Conservation (phyloP, 2,113 vertebrate genomes). For the Conger conger region DNA sequence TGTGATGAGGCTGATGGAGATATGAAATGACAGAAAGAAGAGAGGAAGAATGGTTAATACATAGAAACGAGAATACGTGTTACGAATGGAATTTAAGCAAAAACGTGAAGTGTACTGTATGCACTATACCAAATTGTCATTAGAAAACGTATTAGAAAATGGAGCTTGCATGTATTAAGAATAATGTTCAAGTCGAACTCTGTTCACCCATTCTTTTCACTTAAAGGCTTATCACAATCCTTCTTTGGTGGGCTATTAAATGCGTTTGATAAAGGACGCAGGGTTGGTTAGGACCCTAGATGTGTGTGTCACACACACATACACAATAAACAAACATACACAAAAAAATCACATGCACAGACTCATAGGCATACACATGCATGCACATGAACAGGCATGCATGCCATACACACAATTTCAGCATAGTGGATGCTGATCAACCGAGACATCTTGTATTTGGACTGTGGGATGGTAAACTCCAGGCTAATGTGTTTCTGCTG, state of each 20-base stretch:
- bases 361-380: background rate
- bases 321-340: too few species aligned
- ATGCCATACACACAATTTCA: background rate
- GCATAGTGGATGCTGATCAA: background rate
- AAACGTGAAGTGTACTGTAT: background rate
- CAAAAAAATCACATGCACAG: background rate
- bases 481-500: background rate
- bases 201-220: too few species aligned
- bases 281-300: too few species aligned
- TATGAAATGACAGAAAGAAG: background rate
- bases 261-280: too few species aligned
- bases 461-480: background rate
- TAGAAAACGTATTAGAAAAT: too few species aligned
- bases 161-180: background rate
- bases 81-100: background rate
- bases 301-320: too few species aligned
- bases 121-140: too few species aligned
- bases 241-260: too few species aligned
- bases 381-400: background rate
- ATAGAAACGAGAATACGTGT: background rate
- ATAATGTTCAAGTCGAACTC: background rate
- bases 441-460: background rate
- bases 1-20: too few species aligned
- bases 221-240: too few species aligned
- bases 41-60: background rate